Evolutionary conservation across 2,797 vertebrate species (phyloP).

Genomic region (Lacerta agilis): DNA sequence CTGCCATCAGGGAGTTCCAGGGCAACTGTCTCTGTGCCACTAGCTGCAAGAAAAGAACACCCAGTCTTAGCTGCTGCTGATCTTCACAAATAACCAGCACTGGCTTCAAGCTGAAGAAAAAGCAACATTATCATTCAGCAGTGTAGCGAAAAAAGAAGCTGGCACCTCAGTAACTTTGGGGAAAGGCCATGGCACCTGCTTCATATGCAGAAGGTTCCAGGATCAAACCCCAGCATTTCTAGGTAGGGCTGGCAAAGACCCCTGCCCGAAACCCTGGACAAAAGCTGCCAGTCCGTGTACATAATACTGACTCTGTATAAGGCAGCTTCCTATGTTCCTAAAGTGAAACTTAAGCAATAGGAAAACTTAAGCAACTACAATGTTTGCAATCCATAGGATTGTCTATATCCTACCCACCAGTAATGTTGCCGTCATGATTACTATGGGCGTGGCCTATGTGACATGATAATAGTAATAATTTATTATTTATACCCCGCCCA

Average conservation of each 20-base stretch:
- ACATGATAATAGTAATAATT: neutral
- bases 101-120: constrained; percentile 5
- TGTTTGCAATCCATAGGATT: neutral
- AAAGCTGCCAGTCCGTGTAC: no score
- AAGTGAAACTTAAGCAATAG: no score
- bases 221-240: no score
- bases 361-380: neutral
- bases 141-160: neutral
- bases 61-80: neutral
- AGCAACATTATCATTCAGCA: constrained; percentile 4
- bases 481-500: no score
- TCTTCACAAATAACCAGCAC: neutral
- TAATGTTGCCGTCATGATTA: neutral
- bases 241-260: no score
- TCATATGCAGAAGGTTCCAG: no score
- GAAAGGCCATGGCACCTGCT: no score
- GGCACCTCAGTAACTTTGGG: constrained; percentile 22
- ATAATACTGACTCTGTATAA: no score
- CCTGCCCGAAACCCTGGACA: no score
- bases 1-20: constrained; percentile 80
- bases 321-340: no score
- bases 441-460: neutral
- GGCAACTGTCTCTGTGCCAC: constrained; percentile 86
- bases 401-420: neutral
- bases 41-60: constrained; percentile 70